Percentiles rank a stretch among this genome's conserved stretches.
phyloP scores from a whole-genome alignment of 2,797 vertebrate species.

The Arnoldichthys spilopterus region DNA sequence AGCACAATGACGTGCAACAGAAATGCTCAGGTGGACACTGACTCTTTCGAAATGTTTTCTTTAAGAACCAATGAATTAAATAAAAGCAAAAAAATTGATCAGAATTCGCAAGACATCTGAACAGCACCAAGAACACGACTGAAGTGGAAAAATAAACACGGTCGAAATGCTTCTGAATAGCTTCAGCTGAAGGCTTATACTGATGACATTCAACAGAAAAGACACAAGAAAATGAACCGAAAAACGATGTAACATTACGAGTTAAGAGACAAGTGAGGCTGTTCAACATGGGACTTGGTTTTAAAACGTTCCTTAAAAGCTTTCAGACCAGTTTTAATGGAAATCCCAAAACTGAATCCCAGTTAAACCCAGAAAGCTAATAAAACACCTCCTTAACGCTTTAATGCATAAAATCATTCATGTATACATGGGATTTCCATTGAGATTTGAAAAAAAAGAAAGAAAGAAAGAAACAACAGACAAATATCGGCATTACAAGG shows the following conservation, averaged over 20 bases:
- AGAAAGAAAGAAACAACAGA: too few relatives aligned
- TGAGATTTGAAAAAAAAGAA: slow-evolving; percentile 40
- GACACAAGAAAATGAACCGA: slow-evolving; percentile 21
- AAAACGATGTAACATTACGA: slow-evolving; percentile 30
- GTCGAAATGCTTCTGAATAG: slow-evolving; percentile 42
- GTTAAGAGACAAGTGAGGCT: slow-evolving; percentile 50
- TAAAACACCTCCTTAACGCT: slow-evolving; percentile 21
- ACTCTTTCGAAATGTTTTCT: slow-evolving; percentile 38
- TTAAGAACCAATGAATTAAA: slow-evolving; percentile 32
- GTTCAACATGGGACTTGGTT: slow-evolving; percentile 42
- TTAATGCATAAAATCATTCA: slow-evolving; percentile 41
- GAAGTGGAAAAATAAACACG: slow-evolving; percentile 31
- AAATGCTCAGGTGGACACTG: slow-evolving; percentile 57
- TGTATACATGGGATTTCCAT: slow-evolving; percentile 46
- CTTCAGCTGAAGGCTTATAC: slow-evolving; percentile 50
- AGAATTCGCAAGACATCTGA: slow-evolving; percentile 52
- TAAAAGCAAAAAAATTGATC: slow-evolving; percentile 37
- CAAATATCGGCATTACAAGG: slow-evolving; percentile 53
- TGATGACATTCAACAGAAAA: slow-evolving; percentile 24
- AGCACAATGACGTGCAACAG: slow-evolving; percentile 33
- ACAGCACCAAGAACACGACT: slow-evolving; percentile 62
- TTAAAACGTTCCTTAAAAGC: slow-evolving; percentile 28
- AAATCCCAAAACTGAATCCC: slow-evolving; percentile 49
- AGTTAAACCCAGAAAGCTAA: slow-evolving; percentile 45
- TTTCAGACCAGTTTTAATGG: neutral